A percentile compares a stretch with the other conserved stretches of the same genome.
phyloP scores from a whole-genome alignment of 2,888 invertebrate species.

The Caradrina kadenii region DNA sequence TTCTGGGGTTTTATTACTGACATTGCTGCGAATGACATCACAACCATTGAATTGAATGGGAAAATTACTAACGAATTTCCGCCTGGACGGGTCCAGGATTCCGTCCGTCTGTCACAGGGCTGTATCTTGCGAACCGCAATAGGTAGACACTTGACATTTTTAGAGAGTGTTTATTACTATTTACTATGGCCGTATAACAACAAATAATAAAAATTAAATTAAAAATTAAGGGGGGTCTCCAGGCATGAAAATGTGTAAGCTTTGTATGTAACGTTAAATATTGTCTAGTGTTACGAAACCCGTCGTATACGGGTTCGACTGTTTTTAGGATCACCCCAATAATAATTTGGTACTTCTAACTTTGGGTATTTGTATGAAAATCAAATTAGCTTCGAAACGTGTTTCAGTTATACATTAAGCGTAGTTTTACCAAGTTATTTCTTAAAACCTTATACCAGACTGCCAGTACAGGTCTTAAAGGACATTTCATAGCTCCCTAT shows the following conservation, averaged over 20 bases:
- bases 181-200: too few relatives aligned
- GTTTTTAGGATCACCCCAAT: slow-evolving; percentile 7
- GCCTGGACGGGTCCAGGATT: too few relatives aligned
- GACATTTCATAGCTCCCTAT: slow-evolving; percentile 49
- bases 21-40: neutral
- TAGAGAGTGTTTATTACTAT: too few relatives aligned
- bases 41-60: neutral
- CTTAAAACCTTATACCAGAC: slow-evolving; percentile 6
- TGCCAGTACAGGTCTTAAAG: slow-evolving; percentile 14
- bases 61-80: neutral
- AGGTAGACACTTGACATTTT: too few relatives aligned
- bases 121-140: too few relatives aligned
- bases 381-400: slow-evolving; percentile 23
- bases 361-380: slow-evolving; percentile 27
- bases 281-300: too few relatives aligned
- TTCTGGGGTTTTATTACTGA: neutral
- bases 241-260: too few relatives aligned
- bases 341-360: slow-evolving; percentile 12
- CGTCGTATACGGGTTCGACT: too few relatives aligned
- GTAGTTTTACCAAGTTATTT: slow-evolving; percentile 29
- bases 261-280: too few relatives aligned
- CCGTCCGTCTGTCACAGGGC: too few relatives aligned
- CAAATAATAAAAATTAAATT: too few relatives aligned
- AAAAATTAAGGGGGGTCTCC: too few relatives aligned
- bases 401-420: slow-evolving; percentile 7